Percentiles rank a stretch among this genome's conserved stretches.
phyloP scores from a whole-genome alignment of 2,888 invertebrate species.

The Trichogramma dendrolimi region DNA sequence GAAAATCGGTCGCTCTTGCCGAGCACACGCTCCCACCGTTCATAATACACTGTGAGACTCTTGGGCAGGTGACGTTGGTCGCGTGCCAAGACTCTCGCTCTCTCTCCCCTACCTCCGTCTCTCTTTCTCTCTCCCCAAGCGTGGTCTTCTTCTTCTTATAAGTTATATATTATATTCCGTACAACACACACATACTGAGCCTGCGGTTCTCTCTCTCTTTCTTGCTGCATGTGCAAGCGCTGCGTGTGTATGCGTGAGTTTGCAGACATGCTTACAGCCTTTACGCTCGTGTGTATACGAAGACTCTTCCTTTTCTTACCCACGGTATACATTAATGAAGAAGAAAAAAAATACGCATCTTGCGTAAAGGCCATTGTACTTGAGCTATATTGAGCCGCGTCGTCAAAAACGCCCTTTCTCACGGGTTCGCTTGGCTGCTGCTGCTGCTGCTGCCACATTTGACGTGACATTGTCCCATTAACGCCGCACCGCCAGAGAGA shows the following conservation, averaged over 20 bases:
- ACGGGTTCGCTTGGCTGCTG: conserved; percentile 15
- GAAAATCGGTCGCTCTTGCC: too few species aligned
- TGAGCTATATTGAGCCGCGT: conserved; percentile 2
- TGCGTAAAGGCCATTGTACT: conserved; percentile 42
- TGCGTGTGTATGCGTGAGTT: not conserved
- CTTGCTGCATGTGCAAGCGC: not conserved
- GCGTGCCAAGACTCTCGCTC: conserved; percentile 48
- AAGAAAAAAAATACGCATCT: conserved; percentile 45
- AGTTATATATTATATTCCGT: too few species aligned
- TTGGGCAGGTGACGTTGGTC: conserved; percentile 51
- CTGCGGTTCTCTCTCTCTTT: not conserved
- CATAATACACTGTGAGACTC: too few species aligned
- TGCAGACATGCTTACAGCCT: too few species aligned
- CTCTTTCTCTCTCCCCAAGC: not conserved
- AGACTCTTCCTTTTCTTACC: conserved; percentile 16
- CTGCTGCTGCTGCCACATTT: conserved; percentile 40
- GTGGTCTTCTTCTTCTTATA: not conserved
- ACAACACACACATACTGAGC: not conserved
- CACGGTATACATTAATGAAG: conserved; percentile 22
- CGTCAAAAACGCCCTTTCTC: conserved; percentile 24
- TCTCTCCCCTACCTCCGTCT: conserved; percentile 25
- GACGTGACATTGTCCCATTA: conserved; percentile 43
- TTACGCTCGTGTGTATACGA: too few species aligned
- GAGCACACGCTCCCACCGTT: too few species aligned
- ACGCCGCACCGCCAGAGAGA: conserved; percentile 33